Evolutionary conservation across 2,888 invertebrate species (phyloP), one percentile per base, ranked within the genome.

Genomic region (Drosophila cognata): DNA sequence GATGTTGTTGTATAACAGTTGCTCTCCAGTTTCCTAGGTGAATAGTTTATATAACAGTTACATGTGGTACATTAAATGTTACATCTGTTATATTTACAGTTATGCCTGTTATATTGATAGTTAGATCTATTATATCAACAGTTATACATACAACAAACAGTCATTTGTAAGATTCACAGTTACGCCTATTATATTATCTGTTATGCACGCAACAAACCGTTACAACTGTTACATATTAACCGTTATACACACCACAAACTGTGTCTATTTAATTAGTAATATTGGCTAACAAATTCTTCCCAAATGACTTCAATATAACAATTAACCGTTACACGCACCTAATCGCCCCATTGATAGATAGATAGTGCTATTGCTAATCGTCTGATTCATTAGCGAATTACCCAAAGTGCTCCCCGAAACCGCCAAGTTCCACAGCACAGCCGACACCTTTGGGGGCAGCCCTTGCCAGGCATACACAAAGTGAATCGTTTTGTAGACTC

Each of bases 361-460:
- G 10, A 18, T 46, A 16, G 46, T 46, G 46, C 25, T 46, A 2
- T 25, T 55, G 36, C 31, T 58, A 57, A 61, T 74, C 55, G 71
- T 25, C 64, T 79, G 77, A 78, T 79, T 78, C 79, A 78, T 67
- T 61, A 33, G 28, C 16, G 33, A 64, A 71, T 71, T 67, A 67
- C 35, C 28, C 61, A 71, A 80, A 77, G 64, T 70, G 66, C 63
- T 79, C 77, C 60, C 64, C 71, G 52, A 80, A 75, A 72, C n/a
- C 13, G 16, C 11, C 55, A 35, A 41, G 18, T 46, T 2, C 21
- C 16, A 21, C 43, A 43, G 60, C n/a, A 77, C 29, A 57, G 38
- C 13, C n/a, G 29, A 60, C 73, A 78, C 73, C 76, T 83, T 83
- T 83, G 76, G 57, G 62, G 69, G 51, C 66, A 62, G 25, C 48